Conservation (phyloP, 2,113 vertebrate genomes). For the Hydropotes inermis region DNA sequence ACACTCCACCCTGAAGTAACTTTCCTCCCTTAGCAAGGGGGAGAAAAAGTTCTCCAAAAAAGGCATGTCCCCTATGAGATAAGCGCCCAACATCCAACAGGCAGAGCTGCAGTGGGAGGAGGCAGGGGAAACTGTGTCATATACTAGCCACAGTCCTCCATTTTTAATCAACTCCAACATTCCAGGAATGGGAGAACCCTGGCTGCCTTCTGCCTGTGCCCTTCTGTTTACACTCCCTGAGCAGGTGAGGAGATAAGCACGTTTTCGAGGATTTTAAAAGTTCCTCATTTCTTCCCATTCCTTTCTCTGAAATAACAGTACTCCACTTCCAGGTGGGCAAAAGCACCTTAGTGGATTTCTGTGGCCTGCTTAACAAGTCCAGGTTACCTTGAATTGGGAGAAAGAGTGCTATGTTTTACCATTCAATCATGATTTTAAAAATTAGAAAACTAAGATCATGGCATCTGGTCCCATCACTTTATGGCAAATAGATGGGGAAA, state of each 20-base stretch:
- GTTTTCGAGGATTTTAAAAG: background rate
- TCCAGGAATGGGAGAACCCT: background rate
- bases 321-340: background rate
- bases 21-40: background rate
- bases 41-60: background rate
- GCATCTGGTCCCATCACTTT: no score
- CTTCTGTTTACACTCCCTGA: background rate
- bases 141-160: background rate
- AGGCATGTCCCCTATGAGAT: background rate
- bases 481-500: no score
- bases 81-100: background rate
- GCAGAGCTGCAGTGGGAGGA: background rate
- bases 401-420: constrained; percentile 5
- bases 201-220: background rate
- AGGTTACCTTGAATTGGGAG: background rate
- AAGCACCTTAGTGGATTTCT: background rate
- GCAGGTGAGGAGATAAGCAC: background rate
- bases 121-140: background rate
- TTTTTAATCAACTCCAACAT: background rate
- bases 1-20: background rate
- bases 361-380: background rate
- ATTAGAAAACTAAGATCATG: background rate
- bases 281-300: background rate
- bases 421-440: background rate
- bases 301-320: constrained; percentile 36